Base-by-base conservation (phyloP, 2,888 invertebrate genomes). In the Temnothorax unifasciatus region DNA sequence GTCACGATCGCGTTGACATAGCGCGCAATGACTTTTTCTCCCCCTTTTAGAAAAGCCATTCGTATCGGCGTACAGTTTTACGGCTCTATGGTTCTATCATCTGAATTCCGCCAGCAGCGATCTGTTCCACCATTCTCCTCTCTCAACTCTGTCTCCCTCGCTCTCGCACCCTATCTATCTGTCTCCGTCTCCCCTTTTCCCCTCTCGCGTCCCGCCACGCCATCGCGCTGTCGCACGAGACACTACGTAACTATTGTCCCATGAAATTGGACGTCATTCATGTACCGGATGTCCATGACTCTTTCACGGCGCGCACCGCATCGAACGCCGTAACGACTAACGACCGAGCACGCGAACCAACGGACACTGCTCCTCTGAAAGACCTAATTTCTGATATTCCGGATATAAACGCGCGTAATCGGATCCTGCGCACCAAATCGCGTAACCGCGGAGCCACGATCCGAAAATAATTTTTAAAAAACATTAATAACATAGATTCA, bases 231-330 rank as follows among this genome's bases (percentile, higher is more conserved):
- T 63, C 88, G 76, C 75, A 61, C 54, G 86, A 75, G 84, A 83
- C 87, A 88, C 90, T 84, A 85, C 91, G 92, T 91, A 91, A 90
- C 91, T 92, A 92, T 92, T 92, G 92, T 90, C 91, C 92, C 92
- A 92, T 92, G 92, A 92, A 92, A 92, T 92, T 92, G 92, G 86
- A 92, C 92, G 91, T 92, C 92, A 92, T 92, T 92, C 92, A 91
- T 90, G 91, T 91, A 89, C 87, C 89, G 88, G 88, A 92, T 90
- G 90, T 92, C 91, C 89, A 89, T 91, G 91, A 91, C 90, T 90
- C 90, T 90, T 92, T 89, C 91, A 88, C 89, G 85, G 87, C 84
- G 79, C 85, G 66, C 84, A 52, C 77, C 87, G 71, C 86, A 69
- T 82, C 89, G 84, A 68, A 61, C 61, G 68, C 79, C 50, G 69